Conservation (phyloP, 2,888 invertebrate species). For the Nymphalis urticae region DNA sequence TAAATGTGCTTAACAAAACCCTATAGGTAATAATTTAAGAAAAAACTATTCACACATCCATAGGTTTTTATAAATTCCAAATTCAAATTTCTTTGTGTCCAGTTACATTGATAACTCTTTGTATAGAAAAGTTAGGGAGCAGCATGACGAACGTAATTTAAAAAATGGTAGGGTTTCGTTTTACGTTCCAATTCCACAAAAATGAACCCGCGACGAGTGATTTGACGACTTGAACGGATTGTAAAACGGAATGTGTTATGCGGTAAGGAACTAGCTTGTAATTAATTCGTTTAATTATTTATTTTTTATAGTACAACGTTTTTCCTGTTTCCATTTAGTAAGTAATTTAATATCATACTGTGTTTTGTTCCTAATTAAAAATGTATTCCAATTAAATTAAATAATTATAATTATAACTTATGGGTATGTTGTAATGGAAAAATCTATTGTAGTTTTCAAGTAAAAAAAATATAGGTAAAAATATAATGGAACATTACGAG, state of each 20-base stretch:
- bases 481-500: conserved; percentile 26
- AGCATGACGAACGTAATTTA: conserved; percentile 77
- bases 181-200: conserved; percentile 76
- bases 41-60: conserved; percentile 6
- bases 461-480: conserved; percentile 7
- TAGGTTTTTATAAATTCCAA: conserved; percentile 35
- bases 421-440: too few species aligned
- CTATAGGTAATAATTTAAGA: neutral
- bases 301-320: neutral
- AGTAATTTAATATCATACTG: neutral
- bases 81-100: conserved; percentile 44
- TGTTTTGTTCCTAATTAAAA: neutral
- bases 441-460: neutral
- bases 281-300: conserved; percentile 6
- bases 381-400: too few species aligned
- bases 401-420: too few species aligned
- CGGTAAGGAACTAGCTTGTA: conserved; percentile 41
- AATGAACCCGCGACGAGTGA: conserved; percentile 74
- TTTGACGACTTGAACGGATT: conserved; percentile 76
- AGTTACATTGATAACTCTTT: conserved; percentile 42
- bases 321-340: neutral
- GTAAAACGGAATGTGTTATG: conserved; percentile 66
- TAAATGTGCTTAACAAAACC: conserved; percentile 26
- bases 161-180: conserved; percentile 77
- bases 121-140: conserved; percentile 65